These are phyloP conservation scores for Tachina grossa DNA, from an alignment of 2,888 invertebrate species.

Conservation along the genomic window DNA sequence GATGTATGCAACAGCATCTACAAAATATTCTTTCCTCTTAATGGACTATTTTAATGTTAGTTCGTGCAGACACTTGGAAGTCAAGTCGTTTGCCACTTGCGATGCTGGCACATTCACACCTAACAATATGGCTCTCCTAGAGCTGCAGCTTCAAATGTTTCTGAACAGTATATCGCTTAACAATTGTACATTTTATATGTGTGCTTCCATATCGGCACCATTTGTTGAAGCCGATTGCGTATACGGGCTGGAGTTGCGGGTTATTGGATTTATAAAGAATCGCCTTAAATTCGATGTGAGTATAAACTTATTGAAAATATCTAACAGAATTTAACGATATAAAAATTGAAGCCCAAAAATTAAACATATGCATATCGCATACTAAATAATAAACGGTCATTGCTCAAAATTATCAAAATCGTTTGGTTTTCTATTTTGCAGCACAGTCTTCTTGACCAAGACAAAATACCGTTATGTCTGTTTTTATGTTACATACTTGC, in stretches of 20 bases:
- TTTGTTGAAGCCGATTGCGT: constrained; percentile 83
- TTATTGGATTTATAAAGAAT: constrained; percentile 81
- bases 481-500: too few species aligned
- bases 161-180: constrained; percentile 78
- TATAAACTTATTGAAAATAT: not conserved
- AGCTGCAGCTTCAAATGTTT: constrained; percentile 72
- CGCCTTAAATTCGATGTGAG: constrained; percentile 81
- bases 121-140: constrained; percentile 65
- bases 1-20: constrained; percentile 76
- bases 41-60: constrained; percentile 79
- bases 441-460: too few species aligned
- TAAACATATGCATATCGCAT: too few species aligned
- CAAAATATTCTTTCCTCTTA: constrained; percentile 78
- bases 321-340: too few species aligned
- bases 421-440: too few species aligned
- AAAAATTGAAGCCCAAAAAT: too few species aligned
- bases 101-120: constrained; percentile 74
- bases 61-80: constrained; percentile 76
- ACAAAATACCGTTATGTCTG: too few species aligned
- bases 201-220: constrained; percentile 84
- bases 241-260: constrained; percentile 83
- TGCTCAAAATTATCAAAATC: too few species aligned
- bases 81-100: constrained; percentile 78
- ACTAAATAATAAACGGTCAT: too few species aligned
- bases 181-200: constrained; percentile 83